Evolutionary conservation across 2,888 invertebrate species (phyloP).

Genomic region (Craniophora ligustri): DNA sequence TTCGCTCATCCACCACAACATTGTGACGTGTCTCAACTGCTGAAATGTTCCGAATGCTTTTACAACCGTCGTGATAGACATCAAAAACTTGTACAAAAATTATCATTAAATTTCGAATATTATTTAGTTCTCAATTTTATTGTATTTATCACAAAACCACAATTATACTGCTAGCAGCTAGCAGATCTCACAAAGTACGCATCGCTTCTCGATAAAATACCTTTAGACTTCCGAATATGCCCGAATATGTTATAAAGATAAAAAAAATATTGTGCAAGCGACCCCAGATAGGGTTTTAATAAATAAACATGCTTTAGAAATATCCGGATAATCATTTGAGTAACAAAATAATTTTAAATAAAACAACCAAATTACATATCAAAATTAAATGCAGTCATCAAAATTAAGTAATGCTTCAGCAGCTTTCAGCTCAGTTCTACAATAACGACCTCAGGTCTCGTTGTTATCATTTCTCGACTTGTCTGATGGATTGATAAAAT

Average conservation of each 20-base stretch:
- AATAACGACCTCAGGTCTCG: conserved; percentile 58
- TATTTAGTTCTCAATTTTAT: conserved; percentile 84
- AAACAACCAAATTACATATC: conserved; percentile 74
- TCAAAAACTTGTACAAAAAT: conserved; percentile 83
- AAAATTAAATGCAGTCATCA: conserved; percentile 74
- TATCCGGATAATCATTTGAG: conserved; percentile 65
- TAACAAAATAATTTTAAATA: conserved; percentile 76
- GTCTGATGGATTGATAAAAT: conserved; percentile 22
- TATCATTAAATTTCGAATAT: conserved; percentile 76
- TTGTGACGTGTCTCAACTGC: conserved; percentile 52
- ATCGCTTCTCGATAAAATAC: conserved; percentile 72
- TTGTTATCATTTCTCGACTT: conserved; percentile 37
- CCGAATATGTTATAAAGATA: conserved; percentile 64
- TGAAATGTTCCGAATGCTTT: conserved; percentile 60
- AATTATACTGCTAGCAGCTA: conserved; percentile 87
- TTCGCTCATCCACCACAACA: conserved; percentile 49
- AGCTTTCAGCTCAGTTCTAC: conserved; percentile 78
- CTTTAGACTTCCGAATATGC: conserved; percentile 70
- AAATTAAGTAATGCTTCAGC: conserved; percentile 79
- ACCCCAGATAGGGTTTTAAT: too few species aligned
- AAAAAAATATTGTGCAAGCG: conserved; percentile 8
- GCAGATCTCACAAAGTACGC: conserved; percentile 79
- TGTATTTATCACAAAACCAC: conserved; percentile 86
- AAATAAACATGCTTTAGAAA: conserved; percentile 64
- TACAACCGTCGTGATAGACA: conserved; percentile 65